These are phyloP conservation scores for Omphaloscelis lunosa DNA, from an alignment of 2,888 invertebrate genomes.

Conservation along the genomic window DNA sequence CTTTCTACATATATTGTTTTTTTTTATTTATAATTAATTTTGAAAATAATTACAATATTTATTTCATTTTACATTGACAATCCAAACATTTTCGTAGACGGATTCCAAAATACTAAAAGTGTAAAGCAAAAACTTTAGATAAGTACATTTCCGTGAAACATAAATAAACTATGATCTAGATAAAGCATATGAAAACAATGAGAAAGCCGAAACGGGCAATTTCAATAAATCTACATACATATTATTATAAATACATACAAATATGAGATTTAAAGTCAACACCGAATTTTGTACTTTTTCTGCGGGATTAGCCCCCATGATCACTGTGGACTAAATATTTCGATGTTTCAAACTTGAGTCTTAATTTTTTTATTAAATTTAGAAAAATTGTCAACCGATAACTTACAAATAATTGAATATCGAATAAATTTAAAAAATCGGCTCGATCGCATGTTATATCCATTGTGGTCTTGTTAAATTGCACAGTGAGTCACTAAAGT, in stretches of 20 bases:
- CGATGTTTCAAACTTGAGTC: constrained; percentile 89
- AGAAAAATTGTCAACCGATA: constrained; percentile 89
- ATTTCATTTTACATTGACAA: constrained; percentile 84
- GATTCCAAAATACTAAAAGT: constrained; percentile 88
- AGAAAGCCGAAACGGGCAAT: constrained; percentile 86
- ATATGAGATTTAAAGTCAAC: constrained; percentile 88
- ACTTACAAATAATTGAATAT: constrained; percentile 82
- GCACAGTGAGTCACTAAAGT: constrained; percentile 88
- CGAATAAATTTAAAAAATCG: constrained; percentile 76
- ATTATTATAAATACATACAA: constrained; percentile 82
- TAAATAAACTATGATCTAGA: constrained; percentile 87
- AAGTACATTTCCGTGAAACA: constrained; percentile 84
- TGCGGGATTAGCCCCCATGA: constrained; percentile 85
- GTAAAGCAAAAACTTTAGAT: constrained; percentile 82
- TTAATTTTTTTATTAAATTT: constrained; percentile 84
- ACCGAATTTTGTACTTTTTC: constrained; percentile 91
- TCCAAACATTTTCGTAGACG: constrained; percentile 89
- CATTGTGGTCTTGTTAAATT: constrained; percentile 88
- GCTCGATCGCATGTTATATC: constrained; percentile 84
- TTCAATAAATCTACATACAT: constrained; percentile 86
- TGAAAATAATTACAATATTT: constrained; percentile 88
- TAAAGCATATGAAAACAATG: constrained; percentile 84
- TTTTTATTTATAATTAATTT: constrained; percentile 87
- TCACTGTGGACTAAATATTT: constrained; percentile 90
- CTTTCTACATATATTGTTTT: constrained; percentile 86